Conservation (phyloP, 2,797 vertebrate genomes). For the Spheniscus humboldti region DNA sequence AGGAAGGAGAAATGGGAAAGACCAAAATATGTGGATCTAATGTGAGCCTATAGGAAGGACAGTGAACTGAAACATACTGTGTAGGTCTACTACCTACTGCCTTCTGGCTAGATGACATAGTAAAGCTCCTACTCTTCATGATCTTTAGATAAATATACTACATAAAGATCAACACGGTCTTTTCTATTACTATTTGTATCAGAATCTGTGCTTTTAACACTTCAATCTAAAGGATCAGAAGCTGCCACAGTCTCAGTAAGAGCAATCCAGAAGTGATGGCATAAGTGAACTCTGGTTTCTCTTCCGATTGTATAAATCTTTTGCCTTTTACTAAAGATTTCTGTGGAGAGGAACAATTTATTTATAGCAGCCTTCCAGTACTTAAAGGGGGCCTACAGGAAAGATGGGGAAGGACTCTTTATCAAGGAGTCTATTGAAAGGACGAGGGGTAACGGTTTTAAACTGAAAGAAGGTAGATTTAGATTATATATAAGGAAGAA, state of each 20-base stretch:
- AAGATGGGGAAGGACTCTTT: background rate
- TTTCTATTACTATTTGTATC: background rate
- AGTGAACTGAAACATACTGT: background rate
- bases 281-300: background rate
- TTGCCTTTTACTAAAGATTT: background rate
- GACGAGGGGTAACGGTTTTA: background rate
- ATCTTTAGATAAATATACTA: background rate
- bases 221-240: background rate
- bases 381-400: background rate
- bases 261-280: background rate
- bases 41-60: background rate
- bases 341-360: background rate
- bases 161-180: background rate
- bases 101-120: background rate
- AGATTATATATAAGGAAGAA: background rate
- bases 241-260: background rate
- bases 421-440: background rate
- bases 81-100: background rate
- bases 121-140: background rate
- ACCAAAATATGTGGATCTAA: background rate
- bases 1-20: background rate
- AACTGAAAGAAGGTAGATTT: background rate
- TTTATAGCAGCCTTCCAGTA: background rate
- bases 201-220: background rate
- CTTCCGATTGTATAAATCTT: background rate